Conservation (phyloP, 2,113 vertebrate genomes). For the Empidonax traillii region DNA sequence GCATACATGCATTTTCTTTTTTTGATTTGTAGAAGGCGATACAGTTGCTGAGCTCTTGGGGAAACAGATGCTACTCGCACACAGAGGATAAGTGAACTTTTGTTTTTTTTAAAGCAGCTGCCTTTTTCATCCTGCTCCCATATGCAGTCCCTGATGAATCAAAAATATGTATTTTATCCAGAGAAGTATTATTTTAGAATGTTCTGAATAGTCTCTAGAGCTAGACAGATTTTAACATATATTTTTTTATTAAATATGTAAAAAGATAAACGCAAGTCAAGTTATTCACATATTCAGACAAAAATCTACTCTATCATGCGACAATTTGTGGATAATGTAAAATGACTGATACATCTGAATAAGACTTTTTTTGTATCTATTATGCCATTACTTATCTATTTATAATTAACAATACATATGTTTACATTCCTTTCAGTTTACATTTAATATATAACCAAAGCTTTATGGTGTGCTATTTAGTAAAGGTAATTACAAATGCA, state of each 20-base stretch:
- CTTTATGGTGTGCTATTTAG: constrained; percentile 88
- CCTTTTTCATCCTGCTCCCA: not conserved
- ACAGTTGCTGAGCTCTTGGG: not conserved
- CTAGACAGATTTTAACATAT: constrained; percentile 80
- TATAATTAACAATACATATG: constrained; percentile 98
- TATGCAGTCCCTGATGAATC: not conserved
- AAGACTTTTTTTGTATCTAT: constrained; percentile 84
- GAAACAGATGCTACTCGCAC: not conserved
- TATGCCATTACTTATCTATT: constrained; percentile 88
- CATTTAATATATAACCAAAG: constrained; percentile 95
- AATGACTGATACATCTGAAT: constrained; percentile 87
- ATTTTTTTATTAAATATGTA: constrained; percentile 99
- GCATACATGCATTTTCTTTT: not conserved
- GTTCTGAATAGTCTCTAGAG: constrained; percentile 54
- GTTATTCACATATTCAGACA: constrained; percentile 95
- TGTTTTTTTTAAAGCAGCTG: not conserved
- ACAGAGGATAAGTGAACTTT: not conserved
- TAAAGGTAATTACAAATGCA: constrained; percentile 90
- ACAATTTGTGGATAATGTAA: constrained; percentile 90
- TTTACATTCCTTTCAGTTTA: constrained; percentile 99
- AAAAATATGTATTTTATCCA: not conserved
- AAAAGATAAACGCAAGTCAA: constrained; percentile 96
- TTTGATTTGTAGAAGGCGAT: not conserved
- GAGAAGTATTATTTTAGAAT: not conserved
- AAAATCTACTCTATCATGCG: constrained; percentile 97